Evolutionary conservation across 2,113 vertebrate genomes (phyloP).

Genomic region (Mohoua ochrocephala): DNA sequence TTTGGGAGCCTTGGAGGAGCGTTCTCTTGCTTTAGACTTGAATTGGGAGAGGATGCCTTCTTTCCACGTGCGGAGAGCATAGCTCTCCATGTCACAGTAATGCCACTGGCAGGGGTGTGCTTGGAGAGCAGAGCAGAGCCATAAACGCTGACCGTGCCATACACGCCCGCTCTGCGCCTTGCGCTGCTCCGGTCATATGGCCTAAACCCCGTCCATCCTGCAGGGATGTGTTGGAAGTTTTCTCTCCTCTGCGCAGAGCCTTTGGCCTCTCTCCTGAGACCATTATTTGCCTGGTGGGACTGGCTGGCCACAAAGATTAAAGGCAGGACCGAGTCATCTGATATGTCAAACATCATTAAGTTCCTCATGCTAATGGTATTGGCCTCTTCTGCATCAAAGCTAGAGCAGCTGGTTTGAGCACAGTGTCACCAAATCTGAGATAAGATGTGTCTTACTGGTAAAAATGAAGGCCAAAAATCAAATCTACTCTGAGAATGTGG

Average conservation of each 20-base stretch:
- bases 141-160: fast-evolving
- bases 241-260: fast-evolving
- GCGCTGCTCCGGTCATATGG: fast-evolving
- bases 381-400: background rate
- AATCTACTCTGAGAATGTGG: background rate
- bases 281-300: background rate
- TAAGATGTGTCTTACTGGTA: background rate
- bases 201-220: background rate
- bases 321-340: background rate
- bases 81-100: fast-evolving
- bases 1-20: fast-evolving
- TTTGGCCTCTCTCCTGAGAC: background rate
- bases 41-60: background rate
- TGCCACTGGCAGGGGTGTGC: background rate
- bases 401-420: background rate
- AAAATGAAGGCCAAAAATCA: background rate
- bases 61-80: fast-evolving
- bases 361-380: background rate
- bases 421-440: background rate
- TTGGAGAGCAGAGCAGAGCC: background rate
- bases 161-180: background rate
- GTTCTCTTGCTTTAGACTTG: background rate
- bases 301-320: background rate
- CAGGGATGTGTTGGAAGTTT: background rate
- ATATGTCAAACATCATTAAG: background rate